phyloP scores from a whole-genome alignment of 1,140 invertebrate species.

The Tetranychus urticae region DNA sequence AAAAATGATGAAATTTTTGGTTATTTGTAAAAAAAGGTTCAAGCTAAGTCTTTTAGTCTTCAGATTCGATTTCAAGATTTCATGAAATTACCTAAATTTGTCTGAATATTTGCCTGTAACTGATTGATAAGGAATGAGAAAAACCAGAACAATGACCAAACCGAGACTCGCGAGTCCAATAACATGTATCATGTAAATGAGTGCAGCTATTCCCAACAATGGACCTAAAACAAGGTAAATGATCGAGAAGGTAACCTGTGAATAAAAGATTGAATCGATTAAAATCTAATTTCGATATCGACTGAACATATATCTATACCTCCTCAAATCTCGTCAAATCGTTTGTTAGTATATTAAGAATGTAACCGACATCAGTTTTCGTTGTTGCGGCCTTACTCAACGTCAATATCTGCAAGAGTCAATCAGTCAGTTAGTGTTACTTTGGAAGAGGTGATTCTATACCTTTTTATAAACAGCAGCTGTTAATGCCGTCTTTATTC shows the following conservation, averaged over 20 bases:
- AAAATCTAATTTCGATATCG: not conserved
- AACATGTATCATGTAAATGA: slow-evolving; percentile 7
- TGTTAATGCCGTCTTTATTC: not conserved
- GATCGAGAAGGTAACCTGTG: slow-evolving; percentile 7
- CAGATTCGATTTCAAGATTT: not conserved
- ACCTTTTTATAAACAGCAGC: not conserved
- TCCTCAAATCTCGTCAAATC: slow-evolving; percentile 25
- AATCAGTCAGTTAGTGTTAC: not conserved
- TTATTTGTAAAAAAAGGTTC: too few species aligned
- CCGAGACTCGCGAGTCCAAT: slow-evolving; percentile 3
- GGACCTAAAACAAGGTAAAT: slow-evolving; percentile 10
- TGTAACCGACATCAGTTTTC: slow-evolving; percentile 55
- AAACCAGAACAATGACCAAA: slow-evolving; percentile 3
- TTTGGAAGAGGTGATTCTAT: not conserved
- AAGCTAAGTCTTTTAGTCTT: not conserved
- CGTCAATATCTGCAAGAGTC: slow-evolving; percentile 13
- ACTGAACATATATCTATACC: not conserved
- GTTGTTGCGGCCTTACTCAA: slow-evolving; percentile 34
- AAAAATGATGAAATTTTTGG: slow-evolving; percentile 3
- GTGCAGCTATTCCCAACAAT: slow-evolving; percentile 4
- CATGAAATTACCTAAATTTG: slow-evolving; percentile 3
- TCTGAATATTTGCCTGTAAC: slow-evolving; percentile 7
- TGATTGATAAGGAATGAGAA: slow-evolving; percentile 9
- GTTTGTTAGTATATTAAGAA: slow-evolving; percentile 76
- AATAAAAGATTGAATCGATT: slow-evolving; percentile 13